A percentile compares a stretch with the other conserved stretches of the same genome.
Evolutionary conservation across 2,113 vertebrate genomes (phyloP).

Genomic region (Corythoichthys intestinalis): DNA sequence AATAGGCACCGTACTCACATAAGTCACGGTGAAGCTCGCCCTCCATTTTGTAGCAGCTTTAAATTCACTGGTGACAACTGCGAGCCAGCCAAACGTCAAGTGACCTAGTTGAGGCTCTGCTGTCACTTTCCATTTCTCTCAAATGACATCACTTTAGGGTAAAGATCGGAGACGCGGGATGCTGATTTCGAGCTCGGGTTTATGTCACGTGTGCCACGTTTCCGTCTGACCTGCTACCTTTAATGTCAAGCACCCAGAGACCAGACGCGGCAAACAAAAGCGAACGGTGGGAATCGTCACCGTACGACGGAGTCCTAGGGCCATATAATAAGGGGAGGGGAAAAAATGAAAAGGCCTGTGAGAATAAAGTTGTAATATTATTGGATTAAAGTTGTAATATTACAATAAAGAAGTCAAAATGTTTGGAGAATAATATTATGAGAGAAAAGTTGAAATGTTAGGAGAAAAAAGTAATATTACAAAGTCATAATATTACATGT

Average conservation of each 20-base stretch:
- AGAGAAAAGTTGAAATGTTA: too few species aligned
- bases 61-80: constrained; percentile 8
- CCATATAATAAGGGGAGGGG: too few species aligned
- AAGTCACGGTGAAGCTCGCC: neutral
- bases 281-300: neutral
- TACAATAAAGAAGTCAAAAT: too few species aligned
- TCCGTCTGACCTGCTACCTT: constrained; percentile 23
- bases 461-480: too few species aligned
- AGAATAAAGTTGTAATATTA: too few species aligned
- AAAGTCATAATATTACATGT: too few species aligned
- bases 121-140: constrained; percentile 19
- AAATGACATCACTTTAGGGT: constrained; percentile 18
- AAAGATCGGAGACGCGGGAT: constrained; percentile 24
- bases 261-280: neutral
- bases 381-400: too few species aligned
- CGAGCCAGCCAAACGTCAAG: constrained; percentile 6
- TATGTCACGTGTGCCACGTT: constrained; percentile 5
- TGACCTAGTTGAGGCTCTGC: constrained; percentile 34
- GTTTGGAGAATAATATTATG: too few species aligned
- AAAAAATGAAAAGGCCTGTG: too few species aligned
- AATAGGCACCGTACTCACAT: too few species aligned
- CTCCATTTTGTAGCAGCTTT: neutral
- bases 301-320: too few species aligned
- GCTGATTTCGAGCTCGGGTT: constrained; percentile 25
- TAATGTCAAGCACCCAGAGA: neutral